These are phyloP conservation scores for Pseudorasbora parva DNA, from an alignment of 2,113 vertebrate genomes.

Conservation along the genomic window DNA sequence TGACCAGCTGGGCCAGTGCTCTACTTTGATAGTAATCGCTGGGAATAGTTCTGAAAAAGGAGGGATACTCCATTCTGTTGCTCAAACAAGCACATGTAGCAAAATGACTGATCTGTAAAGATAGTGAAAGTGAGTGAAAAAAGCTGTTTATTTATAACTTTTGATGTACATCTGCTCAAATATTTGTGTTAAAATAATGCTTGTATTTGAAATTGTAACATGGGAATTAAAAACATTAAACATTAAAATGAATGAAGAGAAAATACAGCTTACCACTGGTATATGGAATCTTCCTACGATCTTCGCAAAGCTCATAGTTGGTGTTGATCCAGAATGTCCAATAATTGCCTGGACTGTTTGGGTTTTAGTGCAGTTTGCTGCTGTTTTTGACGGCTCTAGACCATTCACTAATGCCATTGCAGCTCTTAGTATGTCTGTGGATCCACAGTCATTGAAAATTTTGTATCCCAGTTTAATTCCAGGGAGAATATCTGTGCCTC, in stretches of 20 bases:
- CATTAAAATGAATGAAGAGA: neutral
- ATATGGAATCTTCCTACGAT: conserved; percentile 65
- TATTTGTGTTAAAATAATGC: neutral
- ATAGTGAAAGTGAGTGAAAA: neutral
- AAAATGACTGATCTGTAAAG: conserved; percentile 78
- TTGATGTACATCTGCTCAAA: neutral
- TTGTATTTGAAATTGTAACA: neutral
- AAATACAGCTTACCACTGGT: conserved; percentile 74
- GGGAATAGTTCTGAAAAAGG: conserved; percentile 80
- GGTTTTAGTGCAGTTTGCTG: conserved; percentile 63
- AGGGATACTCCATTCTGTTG: conserved; percentile 75
- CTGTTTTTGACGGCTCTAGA: conserved; percentile 50
- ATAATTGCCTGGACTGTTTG: conserved; percentile 72
- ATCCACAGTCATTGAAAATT: conserved; percentile 78
- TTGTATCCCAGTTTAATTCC: conserved; percentile 74
- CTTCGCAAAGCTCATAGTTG: conserved; percentile 68
- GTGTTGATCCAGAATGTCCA: conserved; percentile 79
- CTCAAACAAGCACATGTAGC: conserved; percentile 79
- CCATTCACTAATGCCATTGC: conserved; percentile 72
- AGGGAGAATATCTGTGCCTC: conserved; percentile 65
- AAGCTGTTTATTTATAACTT: neutral
- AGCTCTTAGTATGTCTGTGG: conserved; percentile 74
- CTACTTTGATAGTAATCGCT: conserved; percentile 79
- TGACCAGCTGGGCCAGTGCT: conserved; percentile 76
- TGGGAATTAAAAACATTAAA: too few relatives aligned